A percentile compares a stretch with the other conserved stretches of the same genome.
phyloP scores from a whole-genome alignment of 2,113 vertebrate species.

The Turdus rufiventris region DNA sequence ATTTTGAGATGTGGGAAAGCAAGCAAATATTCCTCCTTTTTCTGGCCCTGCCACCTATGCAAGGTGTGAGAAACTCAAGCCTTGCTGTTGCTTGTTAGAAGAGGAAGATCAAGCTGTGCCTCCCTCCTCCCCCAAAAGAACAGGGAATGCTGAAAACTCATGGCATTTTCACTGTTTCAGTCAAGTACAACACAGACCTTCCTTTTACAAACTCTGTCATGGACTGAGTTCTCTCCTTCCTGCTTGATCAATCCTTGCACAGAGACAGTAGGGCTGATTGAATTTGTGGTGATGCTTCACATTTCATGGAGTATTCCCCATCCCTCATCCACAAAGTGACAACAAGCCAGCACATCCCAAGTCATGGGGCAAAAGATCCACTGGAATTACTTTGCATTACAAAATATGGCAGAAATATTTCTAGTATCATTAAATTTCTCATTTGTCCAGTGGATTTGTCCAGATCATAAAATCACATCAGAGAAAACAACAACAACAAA shows the following conservation, averaged over 20 bases:
- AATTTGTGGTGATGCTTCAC: not conserved
- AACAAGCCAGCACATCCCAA: not conserved
- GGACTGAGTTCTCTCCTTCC: not conserved
- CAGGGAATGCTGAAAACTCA: not conserved
- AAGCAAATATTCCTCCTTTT: not conserved
- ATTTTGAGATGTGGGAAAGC: not conserved
- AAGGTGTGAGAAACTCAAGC: not conserved
- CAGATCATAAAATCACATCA: not conserved
- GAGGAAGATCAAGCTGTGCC: not conserved
- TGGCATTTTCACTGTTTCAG: not conserved
- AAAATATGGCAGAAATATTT: conserved; percentile 8
- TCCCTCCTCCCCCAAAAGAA: not conserved
- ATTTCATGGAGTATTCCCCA: not conserved
- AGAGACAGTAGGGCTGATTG: not conserved
- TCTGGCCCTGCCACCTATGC: not conserved
- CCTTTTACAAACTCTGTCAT: not conserved
- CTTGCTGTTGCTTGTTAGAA: not conserved
- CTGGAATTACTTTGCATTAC: conserved; percentile 1
- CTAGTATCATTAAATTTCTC: conserved; percentile 49
- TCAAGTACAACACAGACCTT: not conserved
- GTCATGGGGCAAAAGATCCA: not conserved
- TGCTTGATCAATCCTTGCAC: not conserved
- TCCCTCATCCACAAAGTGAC: not conserved
- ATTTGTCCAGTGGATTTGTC: conserved; percentile 24
- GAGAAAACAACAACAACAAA: not conserved